Base-by-base conservation (phyloP, 2,797 vertebrate genomes). In the Menidia menidia region DNA sequence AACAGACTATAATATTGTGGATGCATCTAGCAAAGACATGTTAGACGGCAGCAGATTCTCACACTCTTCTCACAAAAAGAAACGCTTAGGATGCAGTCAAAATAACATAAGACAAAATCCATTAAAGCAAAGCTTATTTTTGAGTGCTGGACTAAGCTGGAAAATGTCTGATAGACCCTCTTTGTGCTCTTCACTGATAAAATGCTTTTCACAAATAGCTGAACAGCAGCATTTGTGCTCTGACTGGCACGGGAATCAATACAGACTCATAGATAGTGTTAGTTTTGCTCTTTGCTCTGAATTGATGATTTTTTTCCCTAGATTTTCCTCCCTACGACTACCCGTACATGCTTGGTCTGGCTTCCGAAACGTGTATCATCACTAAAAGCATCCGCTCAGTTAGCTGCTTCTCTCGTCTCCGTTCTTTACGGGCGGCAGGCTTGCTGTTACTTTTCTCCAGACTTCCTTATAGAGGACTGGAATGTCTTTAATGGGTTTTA, bases 101-200 rank as follows among this genome's bases (percentile, higher is more conserved):
- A 52, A 15, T 39, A 60, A 42, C 30, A 48, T 45, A n/a, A 55
- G 45, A 25, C 25, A 25, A 25, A 25, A 25, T 25, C 25, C 25
- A 25, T 1, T 11, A 30, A 64, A 75, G 15, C 30, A 35, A 33
- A 60, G 39, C 48, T 13, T 2, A n/a, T 75, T 75, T 76, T 25
- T 67, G 45, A 56, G 54, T 33, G 59, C 48, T 10, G 3, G 47
- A 3, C 32, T 55, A 18, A 73, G 48, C 54, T 56, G 43, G 33
- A 63, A 39, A 50, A 15, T 33, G 19, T 12, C 0, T 56, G 48
- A 58, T 66, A 60, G 60, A 64, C 14, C 56, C 50, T 13, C 60
- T 57, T 78, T 66, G 56, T 84, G 64, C 16, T 72, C n/a, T 68
- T 66, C 18, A 45, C 68, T 63, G 73, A 82, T 81, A 53, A 85